These are phyloP conservation scores for Trissolcus basalis DNA, from an alignment of 1,140 invertebrate species.

Conservation along the genomic window DNA sequence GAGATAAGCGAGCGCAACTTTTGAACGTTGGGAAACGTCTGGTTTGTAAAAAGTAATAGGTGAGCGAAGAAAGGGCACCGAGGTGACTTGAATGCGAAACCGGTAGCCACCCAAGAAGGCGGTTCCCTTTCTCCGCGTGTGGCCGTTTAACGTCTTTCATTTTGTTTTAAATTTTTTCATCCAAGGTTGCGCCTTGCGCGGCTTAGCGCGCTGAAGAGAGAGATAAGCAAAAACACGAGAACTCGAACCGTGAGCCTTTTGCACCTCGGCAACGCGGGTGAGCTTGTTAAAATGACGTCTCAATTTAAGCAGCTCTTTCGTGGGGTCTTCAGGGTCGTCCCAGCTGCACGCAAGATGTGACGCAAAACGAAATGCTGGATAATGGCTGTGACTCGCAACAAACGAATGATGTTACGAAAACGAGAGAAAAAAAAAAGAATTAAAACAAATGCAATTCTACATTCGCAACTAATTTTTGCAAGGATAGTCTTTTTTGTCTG, in stretches of 20 bases:
- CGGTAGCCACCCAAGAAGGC: constrained; percentile 73
- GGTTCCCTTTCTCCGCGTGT: constrained; percentile 66
- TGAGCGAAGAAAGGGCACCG: constrained; percentile 23
- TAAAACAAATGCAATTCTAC: no score
- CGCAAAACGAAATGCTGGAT: constrained; percentile 18
- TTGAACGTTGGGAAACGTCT: not conserved
- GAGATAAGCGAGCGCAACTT: constrained; percentile 4
- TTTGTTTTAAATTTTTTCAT: constrained; percentile 54
- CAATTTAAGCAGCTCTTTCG: constrained; percentile 63
- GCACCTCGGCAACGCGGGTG: constrained; percentile 58
- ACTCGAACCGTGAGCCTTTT: constrained; percentile 47
- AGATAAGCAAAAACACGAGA: constrained; percentile 24
- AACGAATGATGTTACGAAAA: not conserved
- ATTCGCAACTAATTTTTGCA: not conserved
- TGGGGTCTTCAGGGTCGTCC: constrained; percentile 40
- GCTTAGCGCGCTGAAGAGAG: constrained; percentile 9
- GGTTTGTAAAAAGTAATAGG: constrained; percentile 13
- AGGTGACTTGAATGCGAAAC: constrained; percentile 62
- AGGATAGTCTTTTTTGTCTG: not conserved
- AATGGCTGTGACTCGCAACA: constrained; percentile 10
- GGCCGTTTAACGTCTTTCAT: constrained; percentile 63
- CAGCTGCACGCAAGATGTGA: constrained; percentile 6
- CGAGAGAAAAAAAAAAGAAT: no score
- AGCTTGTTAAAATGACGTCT: constrained; percentile 69
- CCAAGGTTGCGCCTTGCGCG: constrained; percentile 54